Conservation (phyloP, 1,140 invertebrate genomes). For the Trichogramma pretiosum region DNA sequence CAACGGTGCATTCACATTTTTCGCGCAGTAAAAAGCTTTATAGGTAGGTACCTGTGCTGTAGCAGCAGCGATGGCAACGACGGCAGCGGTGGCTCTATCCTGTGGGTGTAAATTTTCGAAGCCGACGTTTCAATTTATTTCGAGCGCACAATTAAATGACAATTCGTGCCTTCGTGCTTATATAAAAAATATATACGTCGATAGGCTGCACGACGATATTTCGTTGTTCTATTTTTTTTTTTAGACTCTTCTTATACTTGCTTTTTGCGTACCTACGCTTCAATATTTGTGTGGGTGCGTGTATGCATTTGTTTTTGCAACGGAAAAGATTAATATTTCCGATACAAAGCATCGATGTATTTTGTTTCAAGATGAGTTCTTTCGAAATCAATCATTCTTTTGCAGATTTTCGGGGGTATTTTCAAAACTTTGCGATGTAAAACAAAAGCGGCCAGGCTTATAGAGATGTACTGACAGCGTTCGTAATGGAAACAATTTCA, state of each 20-base stretch:
- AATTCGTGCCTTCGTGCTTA: background rate
- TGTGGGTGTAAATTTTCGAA: conserved; percentile 1
- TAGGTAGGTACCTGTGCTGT: no score
- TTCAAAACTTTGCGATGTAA: no score
- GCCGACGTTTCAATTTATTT: conserved; percentile 39
- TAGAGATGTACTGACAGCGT: no score
- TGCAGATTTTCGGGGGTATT: background rate
- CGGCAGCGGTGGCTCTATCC: no score
- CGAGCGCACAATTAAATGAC: conserved; percentile 13
- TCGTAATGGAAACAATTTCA: no score
- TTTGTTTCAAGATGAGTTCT: background rate
- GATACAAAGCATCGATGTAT: background rate
- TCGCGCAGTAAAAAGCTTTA: conserved; percentile 1
- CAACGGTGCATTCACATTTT: no score
- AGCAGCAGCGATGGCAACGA: no score
- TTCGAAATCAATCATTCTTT: background rate
- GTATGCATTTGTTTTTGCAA: background rate
- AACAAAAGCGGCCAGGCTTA: no score
- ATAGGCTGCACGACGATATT: background rate
- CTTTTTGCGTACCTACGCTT: no score
- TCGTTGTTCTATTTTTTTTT: background rate
- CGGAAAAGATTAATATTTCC: background rate
- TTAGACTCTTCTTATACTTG: background rate
- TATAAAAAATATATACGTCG: background rate
- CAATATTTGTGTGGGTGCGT: no score